phyloP scores from a whole-genome alignment of 1,140 invertebrate genomes.

The Bombus turneri region DNA sequence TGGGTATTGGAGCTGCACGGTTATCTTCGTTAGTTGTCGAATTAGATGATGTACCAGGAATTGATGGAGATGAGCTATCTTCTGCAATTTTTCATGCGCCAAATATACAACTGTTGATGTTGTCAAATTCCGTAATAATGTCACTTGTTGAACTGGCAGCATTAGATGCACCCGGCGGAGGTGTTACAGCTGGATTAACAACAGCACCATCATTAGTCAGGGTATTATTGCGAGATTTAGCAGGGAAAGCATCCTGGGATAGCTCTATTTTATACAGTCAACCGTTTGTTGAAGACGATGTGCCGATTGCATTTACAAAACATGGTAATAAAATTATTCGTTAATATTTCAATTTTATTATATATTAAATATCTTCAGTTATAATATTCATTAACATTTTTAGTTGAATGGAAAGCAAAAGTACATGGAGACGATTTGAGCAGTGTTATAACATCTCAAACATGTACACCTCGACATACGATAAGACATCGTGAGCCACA shows the following conservation, averaged over 20 bases:
- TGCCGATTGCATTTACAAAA: constrained; percentile 64
- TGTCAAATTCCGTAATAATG: constrained; percentile 92
- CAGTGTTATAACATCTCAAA: constrained; percentile 72
- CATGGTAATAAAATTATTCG: constrained; percentile 60
- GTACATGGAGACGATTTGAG: constrained; percentile 73
- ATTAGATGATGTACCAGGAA: constrained; percentile 93
- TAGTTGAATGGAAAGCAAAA: constrained; percentile 70
- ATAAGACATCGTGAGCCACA: constrained; percentile 87
- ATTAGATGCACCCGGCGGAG: constrained; percentile 91
- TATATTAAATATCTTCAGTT: background rate
- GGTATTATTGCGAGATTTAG: constrained; percentile 94
- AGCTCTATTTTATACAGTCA: constrained; percentile 93
- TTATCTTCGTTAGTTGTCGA: constrained; percentile 94
- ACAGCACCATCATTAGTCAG: constrained; percentile 88
- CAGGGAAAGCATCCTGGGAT: constrained; percentile 98
- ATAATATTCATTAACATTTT: constrained; percentile 30
- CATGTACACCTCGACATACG: constrained; percentile 85
- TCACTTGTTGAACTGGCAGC: constrained; percentile 96
- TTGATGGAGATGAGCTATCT: constrained; percentile 88
- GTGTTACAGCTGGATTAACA: constrained; percentile 89
- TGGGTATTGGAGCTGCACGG: constrained; percentile 92
- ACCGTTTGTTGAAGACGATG: constrained; percentile 79
- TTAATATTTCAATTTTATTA: no score
- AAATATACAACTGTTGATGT: constrained; percentile 94
- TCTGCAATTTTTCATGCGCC: constrained; percentile 92